Evolutionary conservation across 2,113 vertebrate genomes (phyloP), one percentile per base, ranked within the genome.

Genomic region (Porphyrio hochstetteri): DNA sequence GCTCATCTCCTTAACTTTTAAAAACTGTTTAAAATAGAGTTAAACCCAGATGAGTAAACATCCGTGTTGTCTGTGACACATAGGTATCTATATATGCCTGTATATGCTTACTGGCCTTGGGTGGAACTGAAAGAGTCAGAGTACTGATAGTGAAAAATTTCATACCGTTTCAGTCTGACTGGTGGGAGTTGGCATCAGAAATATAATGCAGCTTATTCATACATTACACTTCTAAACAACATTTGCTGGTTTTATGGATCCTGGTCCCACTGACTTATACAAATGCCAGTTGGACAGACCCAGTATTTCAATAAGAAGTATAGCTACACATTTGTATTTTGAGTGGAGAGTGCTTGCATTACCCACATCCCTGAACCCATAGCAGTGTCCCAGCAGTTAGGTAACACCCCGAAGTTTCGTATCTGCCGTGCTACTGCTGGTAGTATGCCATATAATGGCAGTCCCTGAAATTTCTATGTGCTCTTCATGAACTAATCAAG

Each of bases 51-150:
- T 60, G 14, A 69, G 44, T 69, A 55, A 38, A 72, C 63, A 59
- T 44, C 40, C 15, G 17, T 20, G 1, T 29, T 74, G 33, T 69
- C 33, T 84, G 27, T 25, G 33, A 38, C 33, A 27, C 13, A 16
- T 17, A 15, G 4, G 11, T 24, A 16, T 23, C 2, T 8, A 4
- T 12, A 4, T 16, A 0, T 10, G 2, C 28, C 13, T 33, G 25
- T 46, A 10, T 40, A 8, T 18, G 44, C 33, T 29, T 29, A 52
- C n/a, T 16, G 18, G 25, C 59, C 63, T 36, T 57, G 52, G 48
- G 46, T 56, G 60, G 65, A 75, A 61, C 25, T 24, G 33, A 27
- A 71, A 57, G 52, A 29, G 33, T 50, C 31, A 55, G 70, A 70
- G 68, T 67, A 36, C 8, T n/a, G 79, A 33, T 9, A 67, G 21